Evolutionary conservation across 2,888 invertebrate genomes (phyloP), one percentile per base, ranked within the genome.

Genomic region (Linnaemya tessellans): DNA sequence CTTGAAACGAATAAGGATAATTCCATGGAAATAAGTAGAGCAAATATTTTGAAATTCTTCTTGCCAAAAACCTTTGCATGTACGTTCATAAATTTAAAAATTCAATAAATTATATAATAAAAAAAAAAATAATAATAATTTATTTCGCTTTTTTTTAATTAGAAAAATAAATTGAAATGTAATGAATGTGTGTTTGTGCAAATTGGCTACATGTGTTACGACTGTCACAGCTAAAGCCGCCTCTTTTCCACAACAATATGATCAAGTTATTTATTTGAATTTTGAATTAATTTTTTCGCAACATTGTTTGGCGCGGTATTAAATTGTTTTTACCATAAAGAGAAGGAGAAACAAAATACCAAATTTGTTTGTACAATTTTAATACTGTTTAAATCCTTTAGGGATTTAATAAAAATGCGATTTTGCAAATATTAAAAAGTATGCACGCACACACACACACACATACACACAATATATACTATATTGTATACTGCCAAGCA

Each of bases 331-430:
- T 49, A 38, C 10, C 7, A 43, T 49, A 4, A 58, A 49, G 35
- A 38, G 38, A 41, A 13, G 43, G n/a, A 15, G 41, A 18, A 46
- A 49, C 35, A 15, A 54, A 74, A 75, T 51, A 58, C 1, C 30
- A 18, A 43, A 38, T 68, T 77, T 71, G 58, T 73, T 18, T 56
- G 60, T n/a, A 77, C 56, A 73, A 84, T 73, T 67, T 73, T 86
- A 77, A 80, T 86, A 41, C 56, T 74, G 49, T 70, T 86, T 86
- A 79, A 82, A 82, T 85, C 79, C 74, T 71, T 82, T 65, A 60
- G 70, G 75, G 82, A 82, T 82, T 80, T 35, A 75, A 75, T 71
- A 78, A 65, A 73, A 54, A 77, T 30, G 49, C 51, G 82, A 49
- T 58, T 79, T 71, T 46, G 20, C 54, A 71, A 71, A 79, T 67